These are phyloP conservation scores for Dynastes grantii DNA, from an alignment of 2,888 invertebrate species.

Conservation along the genomic window DNA sequence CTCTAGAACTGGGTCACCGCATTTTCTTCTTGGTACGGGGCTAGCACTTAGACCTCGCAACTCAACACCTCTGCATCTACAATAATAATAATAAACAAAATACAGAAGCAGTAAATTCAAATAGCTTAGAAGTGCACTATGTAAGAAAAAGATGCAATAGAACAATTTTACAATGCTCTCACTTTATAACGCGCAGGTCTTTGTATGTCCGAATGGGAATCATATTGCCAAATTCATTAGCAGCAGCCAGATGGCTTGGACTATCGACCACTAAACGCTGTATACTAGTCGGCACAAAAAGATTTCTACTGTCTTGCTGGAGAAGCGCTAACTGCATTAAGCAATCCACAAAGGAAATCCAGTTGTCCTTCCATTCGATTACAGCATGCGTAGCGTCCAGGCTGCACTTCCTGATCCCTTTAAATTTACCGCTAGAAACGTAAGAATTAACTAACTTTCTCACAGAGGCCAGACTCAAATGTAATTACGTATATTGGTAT, in stretches of 20 bases:
- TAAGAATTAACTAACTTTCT: not conserved
- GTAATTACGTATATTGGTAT: constrained; percentile 69
- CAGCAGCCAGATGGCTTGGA: constrained; percentile 51
- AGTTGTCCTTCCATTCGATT: constrained; percentile 84
- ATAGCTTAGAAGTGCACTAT: too few species aligned
- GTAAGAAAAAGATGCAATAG: too few species aligned
- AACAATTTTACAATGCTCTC: not conserved
- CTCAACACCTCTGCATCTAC: constrained; percentile 72
- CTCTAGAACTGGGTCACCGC: constrained; percentile 82
- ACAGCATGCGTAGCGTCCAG: constrained; percentile 69
- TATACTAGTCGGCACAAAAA: constrained; percentile 78
- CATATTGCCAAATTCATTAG: constrained; percentile 57
- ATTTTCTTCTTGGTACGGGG: constrained; percentile 79
- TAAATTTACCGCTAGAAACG: constrained; percentile 59
- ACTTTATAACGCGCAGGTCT: constrained; percentile 59
- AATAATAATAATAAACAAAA: constrained; percentile 66
- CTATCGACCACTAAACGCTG: constrained; percentile 54
- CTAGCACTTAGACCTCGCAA: constrained; percentile 84
- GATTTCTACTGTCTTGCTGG: constrained; percentile 77
- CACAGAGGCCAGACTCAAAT: not conserved
- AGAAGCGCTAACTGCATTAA: constrained; percentile 88
- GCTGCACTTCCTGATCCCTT: constrained; percentile 56
- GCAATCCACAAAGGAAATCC: constrained; percentile 91
- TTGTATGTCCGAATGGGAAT: constrained; percentile 68
- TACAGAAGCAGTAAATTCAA: not conserved